phyloP scores from a whole-genome alignment of 2,888 invertebrate genomes.

The Drosophila longiperda region DNA sequence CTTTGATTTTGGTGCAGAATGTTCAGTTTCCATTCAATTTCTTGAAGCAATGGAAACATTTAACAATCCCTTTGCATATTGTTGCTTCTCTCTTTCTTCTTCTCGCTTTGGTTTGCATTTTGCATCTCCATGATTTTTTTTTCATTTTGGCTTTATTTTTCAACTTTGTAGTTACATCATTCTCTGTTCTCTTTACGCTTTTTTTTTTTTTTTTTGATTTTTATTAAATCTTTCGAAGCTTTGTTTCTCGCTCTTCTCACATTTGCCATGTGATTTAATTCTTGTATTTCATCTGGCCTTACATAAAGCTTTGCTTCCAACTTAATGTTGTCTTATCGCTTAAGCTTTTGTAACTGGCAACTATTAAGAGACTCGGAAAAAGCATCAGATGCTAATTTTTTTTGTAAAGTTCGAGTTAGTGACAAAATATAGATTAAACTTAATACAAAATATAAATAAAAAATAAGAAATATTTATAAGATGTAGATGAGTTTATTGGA shows the following conservation, averaged over 20 bases:
- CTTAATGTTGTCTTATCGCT: slow-evolving; percentile 1
- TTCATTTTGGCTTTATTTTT: not conserved
- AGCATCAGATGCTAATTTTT: not conserved
- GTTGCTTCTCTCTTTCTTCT: not conserved
- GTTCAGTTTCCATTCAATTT: slow-evolving; percentile 9
- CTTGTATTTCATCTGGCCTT: slow-evolving; percentile 2
- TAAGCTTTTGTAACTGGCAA: not conserved
- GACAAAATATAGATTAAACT: too few species aligned
- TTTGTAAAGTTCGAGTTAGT: not conserved
- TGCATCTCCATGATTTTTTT: not conserved
- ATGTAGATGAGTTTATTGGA: too few species aligned
- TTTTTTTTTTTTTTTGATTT: not conserved
- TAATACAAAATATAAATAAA: too few species aligned
- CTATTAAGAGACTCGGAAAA: not conserved
- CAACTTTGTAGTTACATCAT: not conserved
- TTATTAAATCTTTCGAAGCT: not conserved
- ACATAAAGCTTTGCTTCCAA: not conserved
- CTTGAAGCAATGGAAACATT: slow-evolving; percentile 16
- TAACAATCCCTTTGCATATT: not conserved
- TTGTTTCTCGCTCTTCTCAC: not conserved
- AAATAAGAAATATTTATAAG: too few species aligned
- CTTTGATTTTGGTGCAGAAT: slow-evolving; percentile 41
- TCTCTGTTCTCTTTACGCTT: not conserved
- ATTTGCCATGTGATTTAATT: slow-evolving; percentile 4
- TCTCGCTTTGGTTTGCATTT: not conserved